Base-by-base conservation (phyloP, 2,797 vertebrate genomes). In the Pangasius larnaudii region DNA sequence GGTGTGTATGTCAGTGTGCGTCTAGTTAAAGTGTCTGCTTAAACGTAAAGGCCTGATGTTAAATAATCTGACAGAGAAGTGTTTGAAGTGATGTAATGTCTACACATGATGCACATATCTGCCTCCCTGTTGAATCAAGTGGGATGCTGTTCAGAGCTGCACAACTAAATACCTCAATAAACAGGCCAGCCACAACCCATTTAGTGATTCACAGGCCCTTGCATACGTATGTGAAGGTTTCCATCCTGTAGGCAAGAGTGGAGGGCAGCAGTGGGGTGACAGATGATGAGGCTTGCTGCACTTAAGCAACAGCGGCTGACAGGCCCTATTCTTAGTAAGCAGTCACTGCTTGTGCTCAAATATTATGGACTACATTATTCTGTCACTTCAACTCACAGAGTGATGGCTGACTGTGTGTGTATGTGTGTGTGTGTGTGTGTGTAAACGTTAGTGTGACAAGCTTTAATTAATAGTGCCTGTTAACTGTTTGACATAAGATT, bases 301-400 rank as follows among this genome's bases (percentile, higher is more conserved):
- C 65, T 82, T 71, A 63, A 67, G 72, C 42, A 88, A 85, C 79
- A 59, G 83, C 53, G 9, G 75, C 81, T 87, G 91, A 89, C 78
- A 85, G 87, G 53, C 85, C 53, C 86, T 91, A 89, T 91, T 90
- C 69, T 89, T 89, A 87, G 89, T 56, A 86, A 83, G 83, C 84
- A 61, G 80, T 61, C 87, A 24, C 56, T 86, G 65, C 75, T 84
- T 88, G 83, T 78, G 46, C 33, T 78, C 56, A 51, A 89, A 59
- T 87, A 72, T 86, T 78, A 79, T 80, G 69, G 87, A 88, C 89
- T 89, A 88, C 59, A 89, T 89, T 88, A 85, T 74, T 81, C 83
- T 89, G 90, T 89, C 88, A 89, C 19, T 87, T 82, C 58, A 30
- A 46, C 33, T 27, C 27, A 7, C 63, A 72, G 85, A 88, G 86